Evolutionary conservation across 2,113 vertebrate species (phyloP).

Genomic region (Takifugu flavidus): DNA sequence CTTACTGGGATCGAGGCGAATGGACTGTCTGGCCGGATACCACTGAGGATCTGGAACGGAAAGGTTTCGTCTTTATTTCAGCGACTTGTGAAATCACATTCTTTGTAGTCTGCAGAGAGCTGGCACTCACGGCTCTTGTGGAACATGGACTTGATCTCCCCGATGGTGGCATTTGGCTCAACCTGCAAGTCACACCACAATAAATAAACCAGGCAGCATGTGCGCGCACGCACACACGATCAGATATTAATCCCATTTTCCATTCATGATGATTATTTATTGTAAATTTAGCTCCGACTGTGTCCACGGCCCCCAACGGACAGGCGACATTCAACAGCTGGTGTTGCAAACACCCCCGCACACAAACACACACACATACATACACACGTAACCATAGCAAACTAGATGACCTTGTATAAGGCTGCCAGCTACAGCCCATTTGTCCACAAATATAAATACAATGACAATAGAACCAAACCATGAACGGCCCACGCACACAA

Average conservation of each 20-base stretch:
- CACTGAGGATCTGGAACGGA: constrained; percentile 85
- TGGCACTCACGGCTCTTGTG: constrained; percentile 84
- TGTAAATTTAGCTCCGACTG: constrained; percentile 67
- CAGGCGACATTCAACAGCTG: constrained; percentile 58
- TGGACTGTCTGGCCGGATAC: constrained; percentile 90
- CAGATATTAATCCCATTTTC: constrained; percentile 43
- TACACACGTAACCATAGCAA: constrained; percentile 1
- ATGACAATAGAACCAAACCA: constrained; percentile 23
- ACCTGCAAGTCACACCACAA: constrained; percentile 74
- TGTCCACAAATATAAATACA: constrained; percentile 34
- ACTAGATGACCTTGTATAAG: constrained; percentile 17
- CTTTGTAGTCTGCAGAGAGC: not conserved
- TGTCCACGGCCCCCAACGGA: constrained; percentile 27
- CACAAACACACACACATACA: not conserved
- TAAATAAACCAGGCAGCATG: constrained; percentile 15
- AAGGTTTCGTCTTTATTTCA: not conserved
- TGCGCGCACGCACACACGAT: constrained; percentile 2
- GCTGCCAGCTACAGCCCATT: constrained; percentile 18
- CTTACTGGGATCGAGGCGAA: constrained; percentile 91
- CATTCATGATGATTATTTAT: constrained; percentile 52
- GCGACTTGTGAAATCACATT: not conserved
- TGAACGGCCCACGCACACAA: not conserved
- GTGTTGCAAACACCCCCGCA: constrained; percentile 5
- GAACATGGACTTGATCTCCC: constrained; percentile 93
- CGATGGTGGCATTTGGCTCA: constrained; percentile 89